These are phyloP conservation scores for Pithys albifrons DNA, from an alignment of 2,113 vertebrate species.

Conservation along the genomic window DNA sequence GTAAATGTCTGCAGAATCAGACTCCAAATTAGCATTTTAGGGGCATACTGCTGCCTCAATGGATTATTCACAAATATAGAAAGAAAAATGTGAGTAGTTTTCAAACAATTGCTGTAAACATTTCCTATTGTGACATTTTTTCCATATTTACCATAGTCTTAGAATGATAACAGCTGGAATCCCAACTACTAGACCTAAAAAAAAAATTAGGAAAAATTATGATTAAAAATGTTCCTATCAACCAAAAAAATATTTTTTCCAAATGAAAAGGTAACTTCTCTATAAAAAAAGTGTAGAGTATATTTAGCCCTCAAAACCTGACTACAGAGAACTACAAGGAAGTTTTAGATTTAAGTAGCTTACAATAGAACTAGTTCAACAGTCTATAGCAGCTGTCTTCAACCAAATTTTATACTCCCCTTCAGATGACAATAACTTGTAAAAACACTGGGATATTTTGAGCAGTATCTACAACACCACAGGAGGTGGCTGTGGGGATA, in stretches of 20 bases:
- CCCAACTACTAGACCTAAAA: background rate
- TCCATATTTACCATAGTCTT: background rate
- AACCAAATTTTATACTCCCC: background rate
- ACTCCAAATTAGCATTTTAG: constrained; percentile 36
- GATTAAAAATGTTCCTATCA: background rate
- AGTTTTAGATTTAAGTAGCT: background rate
- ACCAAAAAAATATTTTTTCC: background rate
- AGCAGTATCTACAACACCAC: background rate
- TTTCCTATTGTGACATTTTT: background rate
- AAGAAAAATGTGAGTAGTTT: background rate
- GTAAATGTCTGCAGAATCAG: constrained; percentile 25
- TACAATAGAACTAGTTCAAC: background rate
- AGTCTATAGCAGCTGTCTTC: background rate
- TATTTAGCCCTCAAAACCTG: background rate
- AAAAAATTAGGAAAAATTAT: background rate
- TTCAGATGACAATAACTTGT: background rate
- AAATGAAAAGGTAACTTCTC: background rate
- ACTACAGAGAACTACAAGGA: background rate
- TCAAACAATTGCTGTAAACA: background rate
- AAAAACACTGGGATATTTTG: background rate
- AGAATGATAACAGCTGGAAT: background rate
- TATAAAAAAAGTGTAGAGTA: background rate
- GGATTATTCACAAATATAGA: constrained; percentile 23
- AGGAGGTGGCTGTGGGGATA: background rate
- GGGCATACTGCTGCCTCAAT: background rate